Base-by-base conservation (phyloP, 1,140 invertebrate genomes). In the Heliconius hewitsoni region DNA sequence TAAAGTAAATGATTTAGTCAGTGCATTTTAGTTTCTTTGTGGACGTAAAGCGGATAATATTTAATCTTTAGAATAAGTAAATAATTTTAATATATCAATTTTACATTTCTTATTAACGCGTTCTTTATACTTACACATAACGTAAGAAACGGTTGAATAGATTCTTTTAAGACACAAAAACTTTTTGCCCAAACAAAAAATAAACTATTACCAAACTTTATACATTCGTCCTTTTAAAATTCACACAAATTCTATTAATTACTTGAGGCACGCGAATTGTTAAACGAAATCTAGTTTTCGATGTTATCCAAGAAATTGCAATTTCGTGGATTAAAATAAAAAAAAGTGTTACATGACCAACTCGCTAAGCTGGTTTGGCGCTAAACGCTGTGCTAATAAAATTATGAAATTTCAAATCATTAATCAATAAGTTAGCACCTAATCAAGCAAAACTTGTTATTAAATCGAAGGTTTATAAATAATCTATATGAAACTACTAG, bases 271-370 rank as follows among this genome's bases (percentile, higher is more conserved):
- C 76, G 76, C 71, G 76, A 78, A 73, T 55, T 23, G 60, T 46
- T 76, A 30, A 8, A 50, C 34, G 34, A 78, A 73, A 78, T 78
- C 76, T 78, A 78, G 76, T 78, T 78, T 73, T 73, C 71, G 55
- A 78, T 73, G 71, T 78, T 78, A 78, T 78, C 52, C 76, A 73
- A 78, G 70, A 73, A 73, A 78, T 78, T 60, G 37, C 23, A 37
- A 77, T 77, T 72, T 77, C 50, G 70, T 73, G 71, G 76, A 46
- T 73, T 78, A 78, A 73, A 55, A 55, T 39, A 77, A 71, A 76
- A 75, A 75, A 75, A 73, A 73, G 52, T 78, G 52, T 78, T 78
- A 78, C 71, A 73, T 78, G 52, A 78, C 71, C 73, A 42, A 78
- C 76, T 52, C 18, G 60, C 71, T 60, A 37, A 39, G 57, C 76